These are phyloP conservation scores for Galeruca laticollis DNA, from an alignment of 2,888 invertebrate genomes.

Conservation along the genomic window DNA sequence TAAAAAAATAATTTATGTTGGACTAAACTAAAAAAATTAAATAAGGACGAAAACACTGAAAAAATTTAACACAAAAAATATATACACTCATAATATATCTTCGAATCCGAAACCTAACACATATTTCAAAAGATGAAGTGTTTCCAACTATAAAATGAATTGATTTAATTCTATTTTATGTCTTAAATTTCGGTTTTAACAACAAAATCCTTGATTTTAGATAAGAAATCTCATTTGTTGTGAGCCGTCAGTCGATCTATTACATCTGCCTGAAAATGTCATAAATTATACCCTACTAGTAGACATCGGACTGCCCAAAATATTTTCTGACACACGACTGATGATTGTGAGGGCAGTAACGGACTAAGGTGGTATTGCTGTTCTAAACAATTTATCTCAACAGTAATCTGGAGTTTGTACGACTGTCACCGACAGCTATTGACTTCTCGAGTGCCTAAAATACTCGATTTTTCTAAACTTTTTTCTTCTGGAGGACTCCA, in stretches of 20 bases:
- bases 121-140: not conserved
- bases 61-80: not conserved
- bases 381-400: no score
- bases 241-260: constrained; percentile 29
- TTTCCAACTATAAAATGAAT: constrained; percentile 1
- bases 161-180: constrained; percentile 11
- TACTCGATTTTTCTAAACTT: no score
- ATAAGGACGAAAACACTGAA: not conserved
- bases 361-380: not conserved
- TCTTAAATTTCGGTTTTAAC: constrained; percentile 15
- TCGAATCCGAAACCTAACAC: not conserved
- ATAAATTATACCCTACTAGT: constrained; percentile 31
- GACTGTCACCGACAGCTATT: no score
- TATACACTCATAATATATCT: not conserved
- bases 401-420: no score
- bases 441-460: no score
- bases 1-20: no score
- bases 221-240: constrained; percentile 33
- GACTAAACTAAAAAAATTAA: no score
- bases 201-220: constrained; percentile 23
- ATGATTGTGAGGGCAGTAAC: constrained; percentile 3
- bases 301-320: constrained; percentile 20
- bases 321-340: constrained; percentile 15
- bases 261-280: constrained; percentile 34
- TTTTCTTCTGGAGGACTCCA: no score